These are phyloP conservation scores for Ligdia adustata DNA, from an alignment of 2,888 invertebrate species.

Conservation along the genomic window DNA sequence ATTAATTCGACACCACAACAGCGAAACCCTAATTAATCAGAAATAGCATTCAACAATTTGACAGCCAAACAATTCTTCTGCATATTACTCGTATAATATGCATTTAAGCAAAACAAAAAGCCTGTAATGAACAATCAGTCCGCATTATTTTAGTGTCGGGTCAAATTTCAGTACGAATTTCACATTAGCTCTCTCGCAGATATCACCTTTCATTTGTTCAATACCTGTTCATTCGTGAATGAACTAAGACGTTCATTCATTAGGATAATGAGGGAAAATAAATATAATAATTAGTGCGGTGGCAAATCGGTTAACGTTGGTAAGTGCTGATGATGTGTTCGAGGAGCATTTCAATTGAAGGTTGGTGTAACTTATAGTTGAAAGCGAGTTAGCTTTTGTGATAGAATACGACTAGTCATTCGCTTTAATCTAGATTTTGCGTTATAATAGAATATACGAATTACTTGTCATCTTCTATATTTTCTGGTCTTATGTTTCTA, in stretches of 20 bases:
- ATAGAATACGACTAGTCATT: no score
- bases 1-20: slow-evolving; percentile 4
- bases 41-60: slow-evolving; percentile 18
- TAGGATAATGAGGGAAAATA: slow-evolving; percentile 43
- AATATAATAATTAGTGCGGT: slow-evolving; percentile 78
- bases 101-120: slow-evolving; percentile 41
- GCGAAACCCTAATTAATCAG: slow-evolving; percentile 20
- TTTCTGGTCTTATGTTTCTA: no score
- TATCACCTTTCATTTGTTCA: slow-evolving; percentile 37
- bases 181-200: slow-evolving; percentile 58
- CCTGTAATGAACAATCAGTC: slow-evolving; percentile 49
- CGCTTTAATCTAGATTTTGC: no score
- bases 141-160: slow-evolving; percentile 43
- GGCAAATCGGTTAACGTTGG: slow-evolving; percentile 64
- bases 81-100: slow-evolving; percentile 12
- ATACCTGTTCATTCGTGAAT: slow-evolving; percentile 26
- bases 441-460: no score
- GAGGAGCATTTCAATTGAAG: no score
- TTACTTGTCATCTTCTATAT: no score
- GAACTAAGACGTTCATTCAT: slow-evolving; percentile 34
- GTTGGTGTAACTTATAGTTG: no score
- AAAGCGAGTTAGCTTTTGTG: no score
- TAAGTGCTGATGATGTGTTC: no score
- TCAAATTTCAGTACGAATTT: slow-evolving; percentile 51
- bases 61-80: slow-evolving; percentile 19